Base-by-base conservation (phyloP, 2,888 invertebrate genomes). In the Limnephilus marmoratus region DNA sequence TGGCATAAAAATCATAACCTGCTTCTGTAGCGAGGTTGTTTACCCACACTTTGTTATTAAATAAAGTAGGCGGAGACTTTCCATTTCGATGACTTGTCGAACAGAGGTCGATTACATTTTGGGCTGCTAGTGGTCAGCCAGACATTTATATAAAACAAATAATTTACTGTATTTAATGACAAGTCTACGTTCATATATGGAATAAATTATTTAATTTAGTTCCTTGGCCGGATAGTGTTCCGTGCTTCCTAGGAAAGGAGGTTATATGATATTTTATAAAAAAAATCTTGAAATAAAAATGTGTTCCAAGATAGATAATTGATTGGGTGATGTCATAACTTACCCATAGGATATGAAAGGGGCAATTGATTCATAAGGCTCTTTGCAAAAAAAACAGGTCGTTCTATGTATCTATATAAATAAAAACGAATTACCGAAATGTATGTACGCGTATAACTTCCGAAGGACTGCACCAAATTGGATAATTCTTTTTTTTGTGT, bases 11-110 rank as follows among this genome's bases (percentile, higher is more conserved):
- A 80, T 37, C 81, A 80, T 37, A 80, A 89, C 80, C 88, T 37
- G 41, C 80, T 89, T 86, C 45, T 37, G 80, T n/a, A 29, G 88
- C 88, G 88, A 89, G 88, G 88, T 80, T 89, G 81, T 89, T 89
- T 89, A 80, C 88, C 88, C 80, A 89, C 81, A 89, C 34, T 80
- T 29, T 41, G 53, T 34, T 34, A 68, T 87, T 68, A 13, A 87
- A 18, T 68, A 87, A 80, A 80, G 81, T 89, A 89, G 88, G 88
- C 81, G 41, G 68, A 41, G 29, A 89, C 88, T 89, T 89, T 89
- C 88, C 88, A 89, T 89, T 89, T 89, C 88, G 81, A 89, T 89
- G 41, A 81, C 37, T 34, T 68, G 41, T 41, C 41, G 7, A 41
- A 41, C 88, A 89, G 88, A 80, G 37, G 37, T 80, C 88, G 34